These are phyloP conservation scores for Ernsta delagoae DNA, from an alignment of 2,888 invertebrate species.

Conservation along the genomic window DNA sequence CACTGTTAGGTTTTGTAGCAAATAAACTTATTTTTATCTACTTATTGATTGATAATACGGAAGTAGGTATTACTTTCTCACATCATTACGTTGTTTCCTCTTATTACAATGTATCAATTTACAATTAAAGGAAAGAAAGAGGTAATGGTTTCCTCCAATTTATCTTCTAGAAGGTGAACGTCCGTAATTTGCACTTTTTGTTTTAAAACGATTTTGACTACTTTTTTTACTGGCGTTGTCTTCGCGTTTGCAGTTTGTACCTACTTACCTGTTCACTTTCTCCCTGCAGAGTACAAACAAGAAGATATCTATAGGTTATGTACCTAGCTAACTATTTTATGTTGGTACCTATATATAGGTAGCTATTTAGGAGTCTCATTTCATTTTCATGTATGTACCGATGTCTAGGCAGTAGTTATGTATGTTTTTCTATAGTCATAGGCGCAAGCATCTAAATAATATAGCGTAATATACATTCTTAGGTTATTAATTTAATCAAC, in stretches of 20 bases:
- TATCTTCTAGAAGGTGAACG: constrained; percentile 51
- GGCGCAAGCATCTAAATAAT: too few species aligned
- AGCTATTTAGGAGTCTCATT: too few species aligned
- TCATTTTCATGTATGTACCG: too few species aligned
- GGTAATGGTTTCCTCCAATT: constrained; percentile 30
- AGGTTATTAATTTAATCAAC: too few species aligned
- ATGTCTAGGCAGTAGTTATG: too few species aligned
- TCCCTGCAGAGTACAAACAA: constrained; percentile 52
- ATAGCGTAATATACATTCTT: too few species aligned
- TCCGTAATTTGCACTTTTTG: constrained; percentile 53
- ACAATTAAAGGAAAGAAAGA: constrained; percentile 33
- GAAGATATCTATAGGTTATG: constrained; percentile 40
- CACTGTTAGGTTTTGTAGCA: too few species aligned
- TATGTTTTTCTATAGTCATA: too few species aligned
- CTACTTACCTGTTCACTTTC: constrained; percentile 57
- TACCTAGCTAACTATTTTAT: background rate
- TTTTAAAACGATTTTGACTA: constrained; percentile 55
- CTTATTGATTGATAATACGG: too few species aligned
- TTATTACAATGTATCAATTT: constrained; percentile 23
- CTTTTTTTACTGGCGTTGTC: constrained; percentile 50
- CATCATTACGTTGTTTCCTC: too few species aligned
- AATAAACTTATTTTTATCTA: too few species aligned
- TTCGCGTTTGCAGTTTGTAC: constrained; percentile 40
- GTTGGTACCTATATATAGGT: background rate
- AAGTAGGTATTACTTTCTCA: too few species aligned